Evolutionary conservation across 2,113 vertebrate species (phyloP), one percentile per base, ranked within the genome.

Genomic region (Conger conger): DNA sequence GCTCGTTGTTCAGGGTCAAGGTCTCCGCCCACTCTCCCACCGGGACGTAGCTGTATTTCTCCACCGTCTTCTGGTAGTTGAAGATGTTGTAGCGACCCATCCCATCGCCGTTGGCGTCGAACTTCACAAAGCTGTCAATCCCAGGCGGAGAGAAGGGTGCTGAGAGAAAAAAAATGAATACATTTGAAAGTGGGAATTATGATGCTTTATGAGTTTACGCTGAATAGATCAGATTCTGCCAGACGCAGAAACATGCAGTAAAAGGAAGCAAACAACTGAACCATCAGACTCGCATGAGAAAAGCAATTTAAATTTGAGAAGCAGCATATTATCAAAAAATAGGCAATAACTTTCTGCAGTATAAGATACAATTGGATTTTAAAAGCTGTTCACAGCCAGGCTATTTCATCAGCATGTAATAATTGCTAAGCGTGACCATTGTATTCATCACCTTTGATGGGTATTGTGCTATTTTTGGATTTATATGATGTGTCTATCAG

Each of bases 11-110:
- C 78, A 99, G 95, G 0, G 95, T 97, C 88, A 99, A 92, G 53
- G 90, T 97, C 92, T 99, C 98, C 17, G 97, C 96, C 98, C 98
- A 99, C 35, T 99, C 97, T 15, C 98, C 98, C 3, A 99, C 97
- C 81, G 97, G 97, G 91, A 97, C 85, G 15, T 99, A 99, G 81
- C 95, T 92, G 36, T 97, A 97, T 89, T 95, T 97, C 84, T 94
- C 97, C 45, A 94, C 95, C 0, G 92, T 87, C 37, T 93, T 91
- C 92, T 99, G 98, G 93, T 98, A 99, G 91, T 98, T 99, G 95
- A 99, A 99, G 90, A 99, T 97, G 20, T 99, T 99, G 94, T 99
- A 99, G 84, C 96, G 93, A 54, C 98, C 98, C 89, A 99, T 93
- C 84, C 98, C 98, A 4, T 99, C 98, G 80, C 98, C 98, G 36